These are phyloP conservation scores for Sylvilagus floridanus DNA, from an alignment of 2,797 vertebrate genomes.

Conservation along the genomic window DNA sequence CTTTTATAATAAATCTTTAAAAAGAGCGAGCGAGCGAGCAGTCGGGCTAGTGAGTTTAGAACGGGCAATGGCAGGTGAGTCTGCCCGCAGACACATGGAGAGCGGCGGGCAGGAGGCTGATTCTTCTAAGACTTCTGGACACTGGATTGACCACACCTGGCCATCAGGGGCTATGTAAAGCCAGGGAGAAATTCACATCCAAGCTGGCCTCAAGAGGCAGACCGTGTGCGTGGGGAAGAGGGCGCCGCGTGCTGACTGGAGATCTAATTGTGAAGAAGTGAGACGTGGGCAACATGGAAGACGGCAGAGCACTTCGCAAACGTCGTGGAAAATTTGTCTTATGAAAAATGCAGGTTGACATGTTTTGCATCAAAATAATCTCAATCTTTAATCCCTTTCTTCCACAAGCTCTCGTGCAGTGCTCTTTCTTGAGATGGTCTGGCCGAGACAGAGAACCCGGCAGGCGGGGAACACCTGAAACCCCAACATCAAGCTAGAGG, in stretches of 20 bases:
- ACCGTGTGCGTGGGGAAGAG: background rate
- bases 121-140: background rate
- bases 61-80: background rate
- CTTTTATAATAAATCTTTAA: no score
- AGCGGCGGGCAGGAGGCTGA: background rate
- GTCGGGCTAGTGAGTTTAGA: background rate
- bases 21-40: background rate
- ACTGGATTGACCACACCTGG: background rate
- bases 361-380: no score
- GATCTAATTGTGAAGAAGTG: background rate
- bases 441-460: background rate
- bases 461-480: constrained; percentile 25
- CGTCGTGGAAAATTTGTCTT: no score
- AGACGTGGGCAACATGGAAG: background rate
- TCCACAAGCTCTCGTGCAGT: no score
- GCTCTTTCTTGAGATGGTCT: background rate
- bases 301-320: background rate
- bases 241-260: background rate
- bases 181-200: background rate
- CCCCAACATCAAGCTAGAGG: background rate
- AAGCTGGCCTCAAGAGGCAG: background rate
- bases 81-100: background rate
- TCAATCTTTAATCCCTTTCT: no score
- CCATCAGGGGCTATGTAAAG: background rate
- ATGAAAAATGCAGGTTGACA: no score